These are phyloP conservation scores for Actinia equina DNA, from an alignment of 64 coral and sea anemone genomes.

Conservation along the genomic window DNA sequence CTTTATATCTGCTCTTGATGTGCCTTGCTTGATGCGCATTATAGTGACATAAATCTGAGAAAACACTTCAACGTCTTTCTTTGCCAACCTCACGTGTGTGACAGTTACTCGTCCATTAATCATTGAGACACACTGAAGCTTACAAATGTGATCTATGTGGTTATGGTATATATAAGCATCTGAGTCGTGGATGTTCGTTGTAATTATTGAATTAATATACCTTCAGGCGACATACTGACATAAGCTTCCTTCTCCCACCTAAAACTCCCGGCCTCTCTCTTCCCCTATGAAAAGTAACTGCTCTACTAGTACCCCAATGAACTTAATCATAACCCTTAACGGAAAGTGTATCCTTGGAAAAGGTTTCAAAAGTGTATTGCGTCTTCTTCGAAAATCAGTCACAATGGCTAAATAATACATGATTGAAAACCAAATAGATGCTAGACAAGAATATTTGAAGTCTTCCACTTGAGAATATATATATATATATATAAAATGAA, in stretches of 20 bases:
- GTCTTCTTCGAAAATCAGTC: not conserved
- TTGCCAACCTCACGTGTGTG: not conserved
- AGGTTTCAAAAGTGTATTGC: too few species aligned
- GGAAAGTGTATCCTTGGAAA: too few species aligned
- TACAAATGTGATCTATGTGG: not conserved
- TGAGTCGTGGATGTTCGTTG: not conserved
- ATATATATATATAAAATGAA: not conserved
- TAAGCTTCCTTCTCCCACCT: not conserved
- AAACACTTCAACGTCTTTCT: not conserved
- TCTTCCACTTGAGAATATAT: not conserved
- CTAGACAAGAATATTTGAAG: not conserved
- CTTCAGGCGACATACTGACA: not conserved
- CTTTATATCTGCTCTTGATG: conserved; percentile 1
- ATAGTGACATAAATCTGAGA: conserved; percentile 5
- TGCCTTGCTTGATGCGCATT: not conserved
- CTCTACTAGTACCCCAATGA: too few species aligned
- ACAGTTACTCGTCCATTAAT: not conserved
- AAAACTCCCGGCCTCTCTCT: too few species aligned
- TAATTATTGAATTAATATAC: not conserved
- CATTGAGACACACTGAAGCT: not conserved
- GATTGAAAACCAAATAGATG: not conserved
- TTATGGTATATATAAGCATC: not conserved
- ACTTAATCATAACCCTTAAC: too few species aligned
- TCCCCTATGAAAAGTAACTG: too few species aligned
- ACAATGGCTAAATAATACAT: not conserved